These are phyloP conservation scores for Aphis craccivora DNA, from an alignment of 1,140 invertebrate genomes.

Conservation along the genomic window DNA sequence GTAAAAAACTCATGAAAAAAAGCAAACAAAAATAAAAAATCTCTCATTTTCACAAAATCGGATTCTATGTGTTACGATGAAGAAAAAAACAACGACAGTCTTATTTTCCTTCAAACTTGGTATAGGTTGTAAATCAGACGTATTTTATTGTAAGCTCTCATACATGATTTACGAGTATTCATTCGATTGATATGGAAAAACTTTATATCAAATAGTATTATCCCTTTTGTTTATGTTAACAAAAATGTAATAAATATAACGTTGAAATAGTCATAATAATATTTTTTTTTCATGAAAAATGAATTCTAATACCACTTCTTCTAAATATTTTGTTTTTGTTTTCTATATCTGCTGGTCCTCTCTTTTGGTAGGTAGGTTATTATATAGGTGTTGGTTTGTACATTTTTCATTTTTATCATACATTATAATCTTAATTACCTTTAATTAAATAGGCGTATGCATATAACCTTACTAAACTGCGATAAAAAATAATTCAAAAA, in stretches of 20 bases:
- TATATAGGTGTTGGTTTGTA: not conserved
- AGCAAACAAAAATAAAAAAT: not conserved
- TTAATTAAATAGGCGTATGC: not conserved
- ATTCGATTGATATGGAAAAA: conserved; percentile 43
- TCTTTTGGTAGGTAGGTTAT: not conserved
- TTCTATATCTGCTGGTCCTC: not conserved
- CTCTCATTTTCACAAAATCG: not conserved
- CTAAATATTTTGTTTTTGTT: not conserved
- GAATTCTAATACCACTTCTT: not conserved
- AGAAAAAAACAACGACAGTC: not conserved
- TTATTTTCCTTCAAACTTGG: conserved; percentile 14
- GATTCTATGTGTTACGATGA: not conserved
- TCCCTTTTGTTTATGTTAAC: conserved; percentile 48
- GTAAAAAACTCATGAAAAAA: not conserved
- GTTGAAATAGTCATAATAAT: conserved; percentile 32
- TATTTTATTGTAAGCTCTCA: conserved; percentile 39
- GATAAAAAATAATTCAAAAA: not conserved
- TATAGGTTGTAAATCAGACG: conserved; percentile 34
- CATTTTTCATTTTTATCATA: not conserved
- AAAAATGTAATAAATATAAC: conserved; percentile 40
- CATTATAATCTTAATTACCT: not conserved
- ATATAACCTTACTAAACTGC: not conserved
- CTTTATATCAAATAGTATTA: conserved; percentile 44
- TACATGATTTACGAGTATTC: conserved; percentile 44
- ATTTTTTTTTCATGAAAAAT: not conserved